Conservation (phyloP, 2,113 vertebrate species). For the Merops nubicus region DNA sequence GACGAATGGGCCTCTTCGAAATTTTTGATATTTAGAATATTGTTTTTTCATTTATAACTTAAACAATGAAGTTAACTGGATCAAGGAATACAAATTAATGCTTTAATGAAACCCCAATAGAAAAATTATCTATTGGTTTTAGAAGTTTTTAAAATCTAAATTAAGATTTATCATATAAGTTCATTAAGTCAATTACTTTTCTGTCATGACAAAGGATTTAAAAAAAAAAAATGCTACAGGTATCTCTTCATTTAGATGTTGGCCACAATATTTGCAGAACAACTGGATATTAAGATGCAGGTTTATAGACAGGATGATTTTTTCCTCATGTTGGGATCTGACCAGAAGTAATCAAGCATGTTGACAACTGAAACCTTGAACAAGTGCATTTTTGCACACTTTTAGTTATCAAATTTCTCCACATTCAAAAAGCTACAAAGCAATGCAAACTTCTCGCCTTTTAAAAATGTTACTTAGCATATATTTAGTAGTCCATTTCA, state of each 20-base stretch:
- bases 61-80: background rate
- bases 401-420: background rate
- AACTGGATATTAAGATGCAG: background rate
- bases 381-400: background rate
- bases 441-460: background rate
- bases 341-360: background rate
- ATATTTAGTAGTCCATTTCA: background rate
- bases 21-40: background rate
- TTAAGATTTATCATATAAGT: background rate
- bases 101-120: background rate
- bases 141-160: background rate
- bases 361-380: background rate
- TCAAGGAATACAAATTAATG: background rate
- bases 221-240: background rate
- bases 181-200: background rate
- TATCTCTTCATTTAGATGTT: background rate
- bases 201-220: background rate
- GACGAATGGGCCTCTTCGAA: background rate
- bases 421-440: background rate
- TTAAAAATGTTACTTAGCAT: background rate
- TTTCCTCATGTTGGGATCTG: background rate
- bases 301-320: accelerated
- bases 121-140: background rate
- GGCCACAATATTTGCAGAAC: background rate
- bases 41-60: background rate